Evolutionary conservation across 1,140 invertebrate species (phyloP), one percentile per base, ranked within the genome.

Genomic region (Pachypeltis micranthus): DNA sequence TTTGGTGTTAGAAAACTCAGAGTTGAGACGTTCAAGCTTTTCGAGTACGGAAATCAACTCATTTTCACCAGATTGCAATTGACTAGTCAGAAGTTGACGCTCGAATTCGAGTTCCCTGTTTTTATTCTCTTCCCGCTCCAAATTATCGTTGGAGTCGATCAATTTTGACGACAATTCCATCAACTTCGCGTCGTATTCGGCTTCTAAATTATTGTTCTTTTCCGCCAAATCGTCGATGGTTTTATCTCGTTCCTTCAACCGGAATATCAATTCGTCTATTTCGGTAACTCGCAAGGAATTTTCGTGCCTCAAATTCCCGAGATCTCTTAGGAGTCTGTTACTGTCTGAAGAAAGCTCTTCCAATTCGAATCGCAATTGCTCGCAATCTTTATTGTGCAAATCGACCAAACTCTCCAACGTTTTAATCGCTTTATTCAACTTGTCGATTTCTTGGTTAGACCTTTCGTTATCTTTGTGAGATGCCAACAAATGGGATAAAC

Each of bases 391-490:
- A 21, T 51, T 51, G 23, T 51, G 47, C 12, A 4, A 4, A 21
- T 10, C 47, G 4, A 51, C 47, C 47, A 51, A 51, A 14, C 4
- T 51, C 21, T 51, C 47, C 4, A 14, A 21, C 19, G 12, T 21
- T 51, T 51, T 51, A 3, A 51, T 21, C 4, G 47, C 12, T 4
- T 51, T 51, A 21, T 51, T 59, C 10, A 59, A 28, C 16, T 59
- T 14, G 25, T 24, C 55, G 7, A 57, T 23, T 12, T 57, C 55
- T 27, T 57, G 23, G 12, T 19, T 25, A 14, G 27, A 23, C 4
- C 7, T 57, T 27, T 57, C 55, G 23, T 57, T 57, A 25, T 57
- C 55, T 27, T 57, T 28, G 7, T 16, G 47, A 51, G 47, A 51
- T 51, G 23, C 23, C 21, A 16, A 16, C 21, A 51, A 51, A 16